Conservation (phyloP, 1,140 invertebrate genomes). For the Panagrolaimus sp. region DNA sequence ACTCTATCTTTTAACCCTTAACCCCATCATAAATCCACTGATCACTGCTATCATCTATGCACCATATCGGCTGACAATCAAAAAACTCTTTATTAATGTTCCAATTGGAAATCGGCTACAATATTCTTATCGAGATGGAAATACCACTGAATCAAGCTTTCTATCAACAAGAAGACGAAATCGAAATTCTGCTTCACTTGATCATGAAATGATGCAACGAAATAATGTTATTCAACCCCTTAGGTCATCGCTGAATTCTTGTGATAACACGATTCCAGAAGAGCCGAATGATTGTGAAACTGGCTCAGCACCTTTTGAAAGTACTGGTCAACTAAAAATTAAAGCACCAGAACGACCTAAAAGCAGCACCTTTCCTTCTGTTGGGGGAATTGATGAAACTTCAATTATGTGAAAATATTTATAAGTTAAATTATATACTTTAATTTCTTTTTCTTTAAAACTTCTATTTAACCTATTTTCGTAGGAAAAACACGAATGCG, state of each 20-base stretch:
- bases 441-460: no score
- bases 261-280: not conserved
- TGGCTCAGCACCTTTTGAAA: not conserved
- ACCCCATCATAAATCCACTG: constrained; percentile 57
- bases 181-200: not conserved
- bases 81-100: constrained; percentile 54
- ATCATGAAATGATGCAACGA: constrained; percentile 8
- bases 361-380: constrained; percentile 3
- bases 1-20: constrained; percentile 53
- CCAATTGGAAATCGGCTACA: constrained; percentile 51
- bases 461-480: no score
- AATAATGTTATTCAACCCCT: not conserved
- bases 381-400: not conserved
- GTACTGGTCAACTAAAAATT: not conserved
- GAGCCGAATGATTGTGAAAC: not conserved
- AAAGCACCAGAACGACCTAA: not conserved
- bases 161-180: not conserved
- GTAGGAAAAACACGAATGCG: no score
- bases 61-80: constrained; percentile 53
- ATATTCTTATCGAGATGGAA: constrained; percentile 40
- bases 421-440: no score
- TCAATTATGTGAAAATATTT: no score
- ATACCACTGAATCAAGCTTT: constrained; percentile 7
- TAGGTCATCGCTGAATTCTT: not conserved
- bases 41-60: constrained; percentile 57